phyloP scores from a whole-genome alignment of 2,113 vertebrate genomes.

The Todiramphus chloris region DNA sequence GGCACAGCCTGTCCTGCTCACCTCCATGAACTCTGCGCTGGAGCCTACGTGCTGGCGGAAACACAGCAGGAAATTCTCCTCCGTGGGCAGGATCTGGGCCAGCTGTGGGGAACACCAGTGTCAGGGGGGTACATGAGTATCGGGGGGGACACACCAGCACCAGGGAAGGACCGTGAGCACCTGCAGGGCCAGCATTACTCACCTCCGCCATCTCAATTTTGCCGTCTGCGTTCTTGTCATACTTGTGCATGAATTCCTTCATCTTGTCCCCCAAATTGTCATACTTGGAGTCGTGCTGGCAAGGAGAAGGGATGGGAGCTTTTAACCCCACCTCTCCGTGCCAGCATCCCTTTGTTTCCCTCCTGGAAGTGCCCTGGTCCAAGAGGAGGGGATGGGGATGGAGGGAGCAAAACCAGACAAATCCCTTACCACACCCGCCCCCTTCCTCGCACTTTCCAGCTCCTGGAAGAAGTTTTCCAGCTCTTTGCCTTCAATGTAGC shows the following conservation, averaged over 20 bases:
- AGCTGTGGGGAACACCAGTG: slow-evolving; percentile 70
- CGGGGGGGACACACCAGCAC: too few species aligned
- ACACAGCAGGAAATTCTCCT: slow-evolving; percentile 96
- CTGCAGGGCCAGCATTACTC: neutral
- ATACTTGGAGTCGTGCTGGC: slow-evolving; percentile 82
- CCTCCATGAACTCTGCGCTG: slow-evolving; percentile 93
- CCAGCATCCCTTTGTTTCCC: fast-evolving
- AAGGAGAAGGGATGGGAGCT: neutral
- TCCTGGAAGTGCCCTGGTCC: neutral
- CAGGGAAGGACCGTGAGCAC: fast-evolving
- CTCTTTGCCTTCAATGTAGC: slow-evolving; percentile 97
- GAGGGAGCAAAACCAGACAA: neutral
- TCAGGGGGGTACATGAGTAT: neutral
- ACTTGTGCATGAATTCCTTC: slow-evolving; percentile 98
- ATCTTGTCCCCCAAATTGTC: slow-evolving; percentile 89
- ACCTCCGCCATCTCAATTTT: slow-evolving; percentile 98
- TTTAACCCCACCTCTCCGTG: neutral
- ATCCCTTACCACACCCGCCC: slow-evolving; percentile 89
- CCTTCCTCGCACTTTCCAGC: slow-evolving; percentile 89
- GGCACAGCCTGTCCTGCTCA: slow-evolving; percentile 58
- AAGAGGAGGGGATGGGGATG: neutral
- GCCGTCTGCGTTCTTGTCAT: slow-evolving; percentile 94
- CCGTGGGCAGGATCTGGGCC: slow-evolving; percentile 95
- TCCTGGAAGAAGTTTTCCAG: slow-evolving; percentile 97
- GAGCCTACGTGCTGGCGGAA: slow-evolving; percentile 94